These are phyloP conservation scores for Chelmon rostratus DNA, from an alignment of 2,797 vertebrate species.

Conservation along the genomic window DNA sequence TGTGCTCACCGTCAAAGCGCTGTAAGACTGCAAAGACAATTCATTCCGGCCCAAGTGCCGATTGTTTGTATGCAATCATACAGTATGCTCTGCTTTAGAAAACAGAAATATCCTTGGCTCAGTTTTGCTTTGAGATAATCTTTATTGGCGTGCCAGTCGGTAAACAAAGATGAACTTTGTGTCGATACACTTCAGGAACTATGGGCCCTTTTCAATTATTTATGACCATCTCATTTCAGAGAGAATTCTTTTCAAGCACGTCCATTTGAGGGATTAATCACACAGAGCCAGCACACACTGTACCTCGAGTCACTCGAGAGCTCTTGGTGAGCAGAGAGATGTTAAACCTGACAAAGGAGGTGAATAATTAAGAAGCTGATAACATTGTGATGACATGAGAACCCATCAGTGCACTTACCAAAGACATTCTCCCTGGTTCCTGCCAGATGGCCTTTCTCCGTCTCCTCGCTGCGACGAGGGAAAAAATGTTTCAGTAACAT, in stretches of 20 bases:
- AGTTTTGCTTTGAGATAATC: slow-evolving; percentile 20
- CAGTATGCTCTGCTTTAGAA: slow-evolving; percentile 5
- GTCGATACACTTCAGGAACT: slow-evolving; percentile 30
- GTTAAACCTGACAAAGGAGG: slow-evolving; percentile 14
- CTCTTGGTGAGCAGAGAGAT: slow-evolving; percentile 22
- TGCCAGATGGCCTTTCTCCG: slow-evolving; percentile 86
- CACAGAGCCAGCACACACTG: slow-evolving; percentile 7
- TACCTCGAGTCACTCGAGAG: neutral
- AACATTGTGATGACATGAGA: slow-evolving; percentile 14
- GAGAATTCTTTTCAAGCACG: slow-evolving; percentile 12
- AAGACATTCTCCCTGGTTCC: slow-evolving; percentile 87
- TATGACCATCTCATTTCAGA: slow-evolving; percentile 30
- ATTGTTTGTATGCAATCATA: neutral
- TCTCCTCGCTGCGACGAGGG: slow-evolving; percentile 85
- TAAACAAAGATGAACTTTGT: slow-evolving; percentile 45
- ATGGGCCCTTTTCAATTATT: slow-evolving; percentile 30
- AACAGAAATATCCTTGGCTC: slow-evolving; percentile 19
- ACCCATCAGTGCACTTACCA: slow-evolving; percentile 86
- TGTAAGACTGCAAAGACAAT: neutral
- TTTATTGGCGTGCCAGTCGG: slow-evolving; percentile 8
- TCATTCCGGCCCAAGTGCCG: neutral
- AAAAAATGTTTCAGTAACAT: slow-evolving; percentile 14
- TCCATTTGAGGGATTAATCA: slow-evolving; percentile 35
- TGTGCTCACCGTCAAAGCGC: slow-evolving; percentile 12
- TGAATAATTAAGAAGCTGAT: slow-evolving; percentile 39